Percentiles rank a stretch among this genome's conserved stretches.
phyloP scores from a whole-genome alignment of 2,113 vertebrate genomes.

The Hymenochirus boettgeri region DNA sequence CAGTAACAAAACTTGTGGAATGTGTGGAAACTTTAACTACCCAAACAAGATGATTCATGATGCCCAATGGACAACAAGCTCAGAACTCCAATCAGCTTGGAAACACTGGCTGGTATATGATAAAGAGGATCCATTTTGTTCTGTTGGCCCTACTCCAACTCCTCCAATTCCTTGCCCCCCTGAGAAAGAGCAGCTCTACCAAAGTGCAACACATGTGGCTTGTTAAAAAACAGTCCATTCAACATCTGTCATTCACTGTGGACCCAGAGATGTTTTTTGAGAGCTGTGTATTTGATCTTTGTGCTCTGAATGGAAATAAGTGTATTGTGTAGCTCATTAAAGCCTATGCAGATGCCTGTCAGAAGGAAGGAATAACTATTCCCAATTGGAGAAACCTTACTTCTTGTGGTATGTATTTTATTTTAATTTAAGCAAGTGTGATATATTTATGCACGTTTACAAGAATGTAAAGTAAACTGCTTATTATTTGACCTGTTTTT shows the following conservation, averaged over 20 bases:
- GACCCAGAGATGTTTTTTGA: conserved; percentile 61
- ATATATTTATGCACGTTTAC: too few relatives aligned
- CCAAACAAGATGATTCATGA: conserved; percentile 60
- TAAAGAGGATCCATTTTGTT: conserved; percentile 47
- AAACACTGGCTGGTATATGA: conserved; percentile 57
- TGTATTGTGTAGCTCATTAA: conserved; percentile 61
- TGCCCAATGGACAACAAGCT: conserved; percentile 52
- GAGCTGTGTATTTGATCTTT: conserved; percentile 67
- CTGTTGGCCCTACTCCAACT: conserved; percentile 55
- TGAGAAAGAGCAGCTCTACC: conserved; percentile 46
- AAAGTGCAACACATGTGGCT: conserved; percentile 64
- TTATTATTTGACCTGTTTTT: background rate
- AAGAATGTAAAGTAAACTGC: background rate
- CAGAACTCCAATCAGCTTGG: conserved; percentile 49
- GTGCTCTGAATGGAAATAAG: conserved; percentile 50
- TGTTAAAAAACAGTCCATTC: conserved; percentile 57
- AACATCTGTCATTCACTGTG: conserved; percentile 65
- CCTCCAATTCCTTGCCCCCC: conserved; percentile 45
- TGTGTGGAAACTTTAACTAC: conserved; percentile 80
- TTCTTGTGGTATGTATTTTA: conserved; percentile 66
- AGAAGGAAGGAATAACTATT: conserved; percentile 57
- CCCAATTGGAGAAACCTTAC: conserved; percentile 68
- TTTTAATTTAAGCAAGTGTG: too few relatives aligned
- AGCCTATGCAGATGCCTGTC: conserved; percentile 62
- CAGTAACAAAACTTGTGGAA: conserved; percentile 69